A percentile compares a stretch with the other conserved stretches of the same genome.
Conservation (phyloP, 2,797 vertebrate genomes). For the Gastrophryne carolinensis region DNA sequence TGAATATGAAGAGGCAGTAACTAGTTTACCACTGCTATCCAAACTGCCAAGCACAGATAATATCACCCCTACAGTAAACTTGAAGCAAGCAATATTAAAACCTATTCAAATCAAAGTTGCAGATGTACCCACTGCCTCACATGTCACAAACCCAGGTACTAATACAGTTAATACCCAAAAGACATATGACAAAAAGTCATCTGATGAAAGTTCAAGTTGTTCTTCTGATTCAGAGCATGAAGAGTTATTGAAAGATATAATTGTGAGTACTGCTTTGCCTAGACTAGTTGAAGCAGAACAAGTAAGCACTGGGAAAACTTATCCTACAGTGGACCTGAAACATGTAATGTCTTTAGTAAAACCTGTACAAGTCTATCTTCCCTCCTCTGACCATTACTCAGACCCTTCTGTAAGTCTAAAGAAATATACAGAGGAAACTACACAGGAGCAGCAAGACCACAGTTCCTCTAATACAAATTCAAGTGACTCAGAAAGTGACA, state of each 20-base stretch:
- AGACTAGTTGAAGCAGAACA: background rate
- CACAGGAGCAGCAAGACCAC: background rate
- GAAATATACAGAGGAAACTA: background rate
- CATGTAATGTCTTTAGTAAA: background rate
- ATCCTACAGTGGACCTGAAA: background rate
- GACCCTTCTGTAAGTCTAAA: background rate
- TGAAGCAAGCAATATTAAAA: no score
- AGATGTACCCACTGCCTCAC: no score
- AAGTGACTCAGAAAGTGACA: background rate
- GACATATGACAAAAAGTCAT: background rate
- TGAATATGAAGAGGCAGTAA: no score
- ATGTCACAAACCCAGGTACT: no score
- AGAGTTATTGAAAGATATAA: no score
- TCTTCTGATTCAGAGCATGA: background rate
- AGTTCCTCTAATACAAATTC: background rate
- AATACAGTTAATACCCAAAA: background rate
- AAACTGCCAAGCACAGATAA: no score
- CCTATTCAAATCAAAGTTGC: no score
- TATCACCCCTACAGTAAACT: no score
- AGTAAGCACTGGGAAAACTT: background rate
- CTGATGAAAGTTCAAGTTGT: background rate
- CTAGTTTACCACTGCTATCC: no score
- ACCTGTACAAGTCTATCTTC: background rate
- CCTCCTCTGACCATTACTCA: background rate
- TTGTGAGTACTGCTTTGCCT: background rate